Evolutionary conservation across 2,113 vertebrate species (phyloP).

Genomic region (Cynopterus brachyotis): DNA sequence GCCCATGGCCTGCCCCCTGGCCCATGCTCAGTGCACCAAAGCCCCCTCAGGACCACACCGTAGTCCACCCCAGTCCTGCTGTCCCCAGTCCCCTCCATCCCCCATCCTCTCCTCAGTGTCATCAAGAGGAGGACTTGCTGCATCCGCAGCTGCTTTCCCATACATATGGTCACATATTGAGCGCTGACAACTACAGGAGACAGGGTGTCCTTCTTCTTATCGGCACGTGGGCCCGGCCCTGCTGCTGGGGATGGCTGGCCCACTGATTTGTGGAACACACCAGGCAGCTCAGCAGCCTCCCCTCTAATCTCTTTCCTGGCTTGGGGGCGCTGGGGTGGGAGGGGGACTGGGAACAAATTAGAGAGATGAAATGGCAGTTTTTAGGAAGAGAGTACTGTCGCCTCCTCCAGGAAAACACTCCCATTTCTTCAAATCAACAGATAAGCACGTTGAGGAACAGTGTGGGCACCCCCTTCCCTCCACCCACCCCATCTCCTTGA

Average conservation of each 20-base stretch:
- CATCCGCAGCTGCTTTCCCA: background rate
- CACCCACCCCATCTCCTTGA: background rate
- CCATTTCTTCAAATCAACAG: background rate
- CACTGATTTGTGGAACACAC: background rate
- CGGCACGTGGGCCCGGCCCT: background rate
- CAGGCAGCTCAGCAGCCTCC: too few species aligned
- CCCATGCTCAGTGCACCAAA: background rate
- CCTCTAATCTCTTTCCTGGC: background rate
- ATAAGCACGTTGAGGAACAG: background rate
- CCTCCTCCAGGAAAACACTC: background rate
- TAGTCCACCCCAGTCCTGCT: background rate
- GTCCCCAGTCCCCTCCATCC: background rate
- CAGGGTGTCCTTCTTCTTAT: background rate
- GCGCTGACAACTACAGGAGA: background rate
- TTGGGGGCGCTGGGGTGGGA: background rate
- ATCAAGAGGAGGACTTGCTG: background rate
- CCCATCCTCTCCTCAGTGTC: background rate
- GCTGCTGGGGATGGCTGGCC: background rate
- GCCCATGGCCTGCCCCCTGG: accelerated
- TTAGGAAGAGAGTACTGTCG: background rate
- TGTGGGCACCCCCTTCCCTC: background rate
- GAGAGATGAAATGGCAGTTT: background rate
- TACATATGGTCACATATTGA: background rate
- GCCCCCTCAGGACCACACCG: accelerated
- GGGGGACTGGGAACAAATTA: too few species aligned